Evolutionary conservation across 2,113 vertebrate species (phyloP).

Genomic region (Corythaixoides concolor): DNA sequence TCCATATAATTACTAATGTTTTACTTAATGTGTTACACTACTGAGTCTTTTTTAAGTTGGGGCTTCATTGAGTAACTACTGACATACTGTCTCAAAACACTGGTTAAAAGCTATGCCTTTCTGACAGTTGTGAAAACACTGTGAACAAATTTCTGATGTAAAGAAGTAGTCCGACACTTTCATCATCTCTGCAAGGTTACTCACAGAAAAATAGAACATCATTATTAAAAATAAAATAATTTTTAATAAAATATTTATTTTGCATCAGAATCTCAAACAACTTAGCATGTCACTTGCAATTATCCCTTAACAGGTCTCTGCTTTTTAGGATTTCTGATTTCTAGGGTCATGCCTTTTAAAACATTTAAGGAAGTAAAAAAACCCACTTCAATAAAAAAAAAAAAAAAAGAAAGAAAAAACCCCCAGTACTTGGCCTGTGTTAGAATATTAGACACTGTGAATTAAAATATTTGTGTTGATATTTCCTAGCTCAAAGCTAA

Average conservation of each 20-base stretch:
- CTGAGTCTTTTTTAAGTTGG: neutral
- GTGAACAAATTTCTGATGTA: neutral
- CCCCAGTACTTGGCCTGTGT: neutral
- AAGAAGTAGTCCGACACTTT: neutral
- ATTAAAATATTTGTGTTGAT: neutral
- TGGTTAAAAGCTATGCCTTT: neutral
- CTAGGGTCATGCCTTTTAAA: neutral
- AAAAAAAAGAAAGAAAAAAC: neutral
- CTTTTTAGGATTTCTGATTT: neutral
- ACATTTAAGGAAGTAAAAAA: neutral
- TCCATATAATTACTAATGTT: neutral
- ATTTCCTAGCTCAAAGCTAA: neutral
- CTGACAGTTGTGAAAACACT: neutral
- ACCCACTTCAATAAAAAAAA: neutral
- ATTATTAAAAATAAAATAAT: neutral
- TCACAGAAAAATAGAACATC: neutral
- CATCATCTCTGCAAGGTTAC: neutral
- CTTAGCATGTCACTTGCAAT: neutral
- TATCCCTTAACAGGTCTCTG: neutral
- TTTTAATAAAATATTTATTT: neutral
- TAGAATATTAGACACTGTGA: neutral
- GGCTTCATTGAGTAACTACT: neutral
- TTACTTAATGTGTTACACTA: neutral
- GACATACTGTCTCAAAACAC: neutral
- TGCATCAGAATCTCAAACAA: neutral